Conservation (phyloP, 2,888 invertebrate species). For the Bombyx huttoni region DNA sequence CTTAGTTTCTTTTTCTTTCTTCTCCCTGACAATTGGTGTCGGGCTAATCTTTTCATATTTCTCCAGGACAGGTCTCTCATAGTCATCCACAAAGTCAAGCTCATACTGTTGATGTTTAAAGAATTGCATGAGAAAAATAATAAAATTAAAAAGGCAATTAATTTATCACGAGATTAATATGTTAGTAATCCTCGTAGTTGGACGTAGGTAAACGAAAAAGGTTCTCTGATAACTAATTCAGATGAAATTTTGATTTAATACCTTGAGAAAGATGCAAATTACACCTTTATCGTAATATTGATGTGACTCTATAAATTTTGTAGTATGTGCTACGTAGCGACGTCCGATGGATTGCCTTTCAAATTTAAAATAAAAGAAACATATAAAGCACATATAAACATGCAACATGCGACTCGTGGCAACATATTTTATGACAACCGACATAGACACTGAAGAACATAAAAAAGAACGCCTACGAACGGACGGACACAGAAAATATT, state of each 20-base stretch:
- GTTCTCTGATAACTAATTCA: too few relatives aligned
- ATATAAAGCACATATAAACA: conserved; percentile 26
- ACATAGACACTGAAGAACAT: neutral
- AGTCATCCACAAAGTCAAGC: conserved; percentile 76
- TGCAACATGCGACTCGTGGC: conserved; percentile 50
- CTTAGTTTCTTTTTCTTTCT: conserved; percentile 57
- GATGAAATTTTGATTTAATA: too few relatives aligned
- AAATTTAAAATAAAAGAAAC: conserved; percentile 11
- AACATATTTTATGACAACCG: conserved; percentile 5
- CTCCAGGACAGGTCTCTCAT: conserved; percentile 81
- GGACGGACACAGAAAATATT: neutral
- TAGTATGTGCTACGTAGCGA: too few relatives aligned
- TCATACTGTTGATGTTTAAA: conserved; percentile 37
- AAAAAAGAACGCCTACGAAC: neutral
- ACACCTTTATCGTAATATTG: too few relatives aligned
- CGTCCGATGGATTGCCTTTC: conserved; percentile 1
- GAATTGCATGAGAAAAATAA: neutral
- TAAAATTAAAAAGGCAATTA: too few relatives aligned
- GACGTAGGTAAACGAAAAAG: too few relatives aligned
- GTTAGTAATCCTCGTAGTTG: too few relatives aligned
- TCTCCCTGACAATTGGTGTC: conserved; percentile 52
- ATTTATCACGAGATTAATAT: too few relatives aligned
- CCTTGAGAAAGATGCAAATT: too few relatives aligned
- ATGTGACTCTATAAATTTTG: too few relatives aligned
- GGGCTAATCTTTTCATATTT: conserved; percentile 76